Evolutionary conservation across 2,113 vertebrate species (phyloP).

Genomic region (Apistogramma diplotaenia): DNA sequence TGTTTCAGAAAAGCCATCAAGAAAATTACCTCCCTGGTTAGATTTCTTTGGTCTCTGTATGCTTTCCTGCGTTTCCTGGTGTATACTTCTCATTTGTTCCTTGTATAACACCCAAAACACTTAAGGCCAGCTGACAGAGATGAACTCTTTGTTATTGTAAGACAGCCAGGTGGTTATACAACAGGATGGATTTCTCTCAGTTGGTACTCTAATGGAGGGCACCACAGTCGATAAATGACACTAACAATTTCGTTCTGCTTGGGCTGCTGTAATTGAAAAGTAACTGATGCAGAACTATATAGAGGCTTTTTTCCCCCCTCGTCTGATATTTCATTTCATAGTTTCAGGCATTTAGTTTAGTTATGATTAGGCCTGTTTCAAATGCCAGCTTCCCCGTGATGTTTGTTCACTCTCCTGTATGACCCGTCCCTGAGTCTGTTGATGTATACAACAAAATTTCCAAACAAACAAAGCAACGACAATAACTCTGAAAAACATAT

Average conservation of each 20-base stretch:
- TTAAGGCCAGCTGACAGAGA: slow-evolving; percentile 75
- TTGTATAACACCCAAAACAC: slow-evolving; percentile 64
- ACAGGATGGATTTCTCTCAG: slow-evolving; percentile 84
- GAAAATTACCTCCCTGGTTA: slow-evolving; percentile 52
- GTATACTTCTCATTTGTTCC: slow-evolving; percentile 48
- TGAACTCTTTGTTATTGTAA: slow-evolving; percentile 84
- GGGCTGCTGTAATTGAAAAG: slow-evolving; percentile 91
- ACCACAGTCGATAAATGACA: slow-evolving; percentile 89
- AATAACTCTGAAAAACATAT: slow-evolving; percentile 22
- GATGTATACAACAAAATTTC: slow-evolving; percentile 36
- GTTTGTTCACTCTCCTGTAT: slow-evolving; percentile 67
- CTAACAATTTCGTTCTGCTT: slow-evolving; percentile 89
- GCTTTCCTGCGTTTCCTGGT: slow-evolving; percentile 47
- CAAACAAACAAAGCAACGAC: slow-evolving; percentile 30
- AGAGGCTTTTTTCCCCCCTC: slow-evolving; percentile 60
- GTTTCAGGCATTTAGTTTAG: slow-evolving; percentile 71
- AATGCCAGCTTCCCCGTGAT: slow-evolving; percentile 48
- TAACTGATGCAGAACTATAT: slow-evolving; percentile 88
- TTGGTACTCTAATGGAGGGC: slow-evolving; percentile 85
- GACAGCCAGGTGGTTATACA: slow-evolving; percentile 86
- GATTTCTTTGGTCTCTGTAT: slow-evolving; percentile 40
- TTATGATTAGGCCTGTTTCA: slow-evolving; percentile 59
- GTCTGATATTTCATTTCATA: slow-evolving; percentile 70
- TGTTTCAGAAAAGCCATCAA: slow-evolving; percentile 39
- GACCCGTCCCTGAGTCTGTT: slow-evolving; percentile 23